phyloP scores from a whole-genome alignment of 2,888 invertebrate species.

The Platypus cylindrus region DNA sequence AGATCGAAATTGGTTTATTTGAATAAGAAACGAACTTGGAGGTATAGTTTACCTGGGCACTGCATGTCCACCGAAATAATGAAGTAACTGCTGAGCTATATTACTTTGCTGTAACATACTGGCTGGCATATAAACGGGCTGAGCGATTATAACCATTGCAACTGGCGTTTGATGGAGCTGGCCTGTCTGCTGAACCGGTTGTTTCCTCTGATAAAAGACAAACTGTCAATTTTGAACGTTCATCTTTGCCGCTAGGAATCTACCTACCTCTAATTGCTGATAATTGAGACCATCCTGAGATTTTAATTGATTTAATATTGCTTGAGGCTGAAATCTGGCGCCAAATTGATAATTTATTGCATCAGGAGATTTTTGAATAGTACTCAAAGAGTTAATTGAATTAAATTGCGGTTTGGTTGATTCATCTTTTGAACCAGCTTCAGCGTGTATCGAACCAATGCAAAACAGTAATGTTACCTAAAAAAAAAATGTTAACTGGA shows the following conservation, averaged over 20 bases:
- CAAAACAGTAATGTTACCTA: slow-evolving; percentile 17
- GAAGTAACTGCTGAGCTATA: slow-evolving; percentile 27
- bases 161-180: slow-evolving; percentile 24
- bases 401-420: slow-evolving; percentile 14
- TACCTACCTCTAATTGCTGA: slow-evolving; percentile 14
- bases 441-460: slow-evolving; percentile 11
- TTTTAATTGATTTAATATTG: slow-evolving; percentile 16
- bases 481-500: slow-evolving; percentile 1
- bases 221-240: background rate
- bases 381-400: slow-evolving; percentile 12
- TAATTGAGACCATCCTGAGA: slow-evolving; percentile 9
- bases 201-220: slow-evolving; percentile 6
- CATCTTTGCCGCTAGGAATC: background rate
- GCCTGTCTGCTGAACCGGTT: slow-evolving; percentile 14
- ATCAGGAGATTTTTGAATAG: slow-evolving; percentile 18
- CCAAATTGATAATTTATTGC: slow-evolving; percentile 15
- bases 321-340: slow-evolving; percentile 18
- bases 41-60: too few relatives aligned
- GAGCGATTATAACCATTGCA: slow-evolving; percentile 33
- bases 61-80: slow-evolving; percentile 29
- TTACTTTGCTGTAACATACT: slow-evolving; percentile 20
- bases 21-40: too few relatives aligned
- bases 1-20: slow-evolving; percentile 7
- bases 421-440: slow-evolving; percentile 12
- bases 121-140: slow-evolving; percentile 28